Percentiles rank a stretch among this genome's conserved stretches.
phyloP scores from a whole-genome alignment of 2,888 invertebrate species.

The Ectemnius lituratus region DNA sequence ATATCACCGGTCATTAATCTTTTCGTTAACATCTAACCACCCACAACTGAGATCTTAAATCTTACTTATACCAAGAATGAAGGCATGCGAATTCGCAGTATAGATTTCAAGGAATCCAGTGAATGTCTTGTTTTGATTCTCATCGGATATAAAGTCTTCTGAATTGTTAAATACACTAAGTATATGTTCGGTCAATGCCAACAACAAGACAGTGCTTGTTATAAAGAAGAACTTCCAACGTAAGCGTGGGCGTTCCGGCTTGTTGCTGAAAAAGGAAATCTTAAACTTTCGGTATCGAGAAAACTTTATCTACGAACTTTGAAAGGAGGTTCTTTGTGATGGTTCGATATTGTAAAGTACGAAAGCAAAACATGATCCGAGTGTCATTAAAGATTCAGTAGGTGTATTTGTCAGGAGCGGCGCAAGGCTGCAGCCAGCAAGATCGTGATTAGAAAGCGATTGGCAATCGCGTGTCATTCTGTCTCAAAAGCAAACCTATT shows the following conservation, averaged over 20 bases:
- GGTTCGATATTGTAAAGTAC: too few relatives aligned
- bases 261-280: constrained; percentile 55
- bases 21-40: neutral
- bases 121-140: constrained; percentile 57
- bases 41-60: neutral
- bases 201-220: constrained; percentile 58
- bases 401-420: too few relatives aligned
- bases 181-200: constrained; percentile 71
- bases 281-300: neutral
- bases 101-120: constrained; percentile 66
- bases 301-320: neutral
- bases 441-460: too few relatives aligned
- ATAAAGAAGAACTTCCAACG: constrained; percentile 69
- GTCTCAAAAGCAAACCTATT: constrained; percentile 12
- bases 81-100: constrained; percentile 67
- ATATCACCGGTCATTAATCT: constrained; percentile 5
- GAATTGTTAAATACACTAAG: constrained; percentile 68
- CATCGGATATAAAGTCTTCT: constrained; percentile 49
- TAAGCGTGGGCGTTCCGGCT: constrained; percentile 59
- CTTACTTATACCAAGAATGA: constrained; percentile 69
- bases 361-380: too few relatives aligned
- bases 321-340: too few relatives aligned
- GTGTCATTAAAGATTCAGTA: too few relatives aligned
- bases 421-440: too few relatives aligned
- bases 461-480: neutral